Evolutionary conservation across 1,140 invertebrate genomes (phyloP).

Genomic region (Anoplolepis gracilipes): DNA sequence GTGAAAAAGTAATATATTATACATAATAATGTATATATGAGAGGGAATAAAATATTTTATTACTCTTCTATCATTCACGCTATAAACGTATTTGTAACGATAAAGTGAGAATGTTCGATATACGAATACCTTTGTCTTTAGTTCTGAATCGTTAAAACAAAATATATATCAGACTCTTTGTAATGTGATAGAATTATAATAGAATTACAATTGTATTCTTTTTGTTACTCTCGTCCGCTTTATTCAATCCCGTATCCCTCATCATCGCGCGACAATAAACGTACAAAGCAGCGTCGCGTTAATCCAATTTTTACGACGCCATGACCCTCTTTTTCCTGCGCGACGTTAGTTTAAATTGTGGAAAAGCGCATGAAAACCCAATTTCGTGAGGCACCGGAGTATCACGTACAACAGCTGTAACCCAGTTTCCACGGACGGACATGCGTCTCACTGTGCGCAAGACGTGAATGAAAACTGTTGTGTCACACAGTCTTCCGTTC

Average conservation of each 20-base stretch:
- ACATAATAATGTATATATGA: neutral
- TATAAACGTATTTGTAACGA: neutral
- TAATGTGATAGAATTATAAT: neutral
- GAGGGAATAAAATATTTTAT: neutral
- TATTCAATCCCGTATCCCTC: neutral
- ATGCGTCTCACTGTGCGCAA: slow-evolving; percentile 44
- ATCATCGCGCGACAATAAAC: slow-evolving; percentile 12
- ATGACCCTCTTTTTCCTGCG: neutral
- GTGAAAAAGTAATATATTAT: neutral
- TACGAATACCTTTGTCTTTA: neutral
- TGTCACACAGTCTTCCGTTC: slow-evolving; percentile 27
- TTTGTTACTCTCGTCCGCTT: neutral
- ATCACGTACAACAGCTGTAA: slow-evolving; percentile 65
- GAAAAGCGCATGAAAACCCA: slow-evolving; percentile 56
- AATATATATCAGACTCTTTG: neutral
- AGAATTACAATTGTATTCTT: neutral
- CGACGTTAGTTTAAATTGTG: slow-evolving; percentile 42
- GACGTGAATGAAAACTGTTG: slow-evolving; percentile 48
- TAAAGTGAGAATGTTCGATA: neutral
- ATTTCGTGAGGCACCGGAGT: slow-evolving; percentile 46
- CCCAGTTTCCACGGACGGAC: slow-evolving; percentile 45
- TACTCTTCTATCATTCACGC: neutral
- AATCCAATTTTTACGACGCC: slow-evolving; percentile 43
- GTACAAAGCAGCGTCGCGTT: slow-evolving; percentile 4
- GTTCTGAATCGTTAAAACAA: neutral